Conservation (phyloP, 2,797 vertebrate species). For the Phalloptychus januarius region DNA sequence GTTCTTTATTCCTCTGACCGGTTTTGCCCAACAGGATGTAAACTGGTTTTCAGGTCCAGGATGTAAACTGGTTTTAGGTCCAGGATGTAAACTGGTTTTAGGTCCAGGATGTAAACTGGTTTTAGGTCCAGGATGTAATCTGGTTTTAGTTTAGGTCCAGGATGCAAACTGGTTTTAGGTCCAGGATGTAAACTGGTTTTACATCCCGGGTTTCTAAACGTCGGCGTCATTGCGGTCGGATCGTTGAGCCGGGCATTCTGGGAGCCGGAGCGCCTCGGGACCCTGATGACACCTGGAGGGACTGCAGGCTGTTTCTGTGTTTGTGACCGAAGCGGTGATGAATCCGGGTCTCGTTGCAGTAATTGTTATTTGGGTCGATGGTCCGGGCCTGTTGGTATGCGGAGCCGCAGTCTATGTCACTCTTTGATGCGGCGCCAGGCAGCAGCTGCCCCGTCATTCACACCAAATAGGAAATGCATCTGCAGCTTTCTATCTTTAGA, state of each 20-base stretch:
- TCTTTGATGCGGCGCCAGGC: background rate
- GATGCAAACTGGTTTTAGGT: too few relatives aligned
- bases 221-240: background rate
- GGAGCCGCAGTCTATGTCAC: background rate
- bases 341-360: background rate
- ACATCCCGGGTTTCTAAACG: background rate
- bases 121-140: too few relatives aligned
- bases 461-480: slow-evolving; percentile 20
- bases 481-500: slow-evolving; percentile 29
- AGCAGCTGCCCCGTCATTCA: background rate
- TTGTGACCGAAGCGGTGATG: background rate
- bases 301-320: background rate
- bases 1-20: too few relatives aligned
- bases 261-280: background rate
- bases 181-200: too few relatives aligned
- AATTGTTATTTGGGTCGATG: background rate
- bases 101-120: too few relatives aligned
- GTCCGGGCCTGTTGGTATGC: background rate
- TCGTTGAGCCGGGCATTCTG: background rate
- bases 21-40: too few relatives aligned
- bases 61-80: too few relatives aligned
- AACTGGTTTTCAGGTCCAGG: too few relatives aligned
- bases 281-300: background rate
- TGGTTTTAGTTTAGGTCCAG: too few relatives aligned
- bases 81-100: too few relatives aligned